Percentiles rank a stretch among this genome's conserved stretches.
Conservation (phyloP, 2,888 invertebrate species). For the Achlya flavicornis region DNA sequence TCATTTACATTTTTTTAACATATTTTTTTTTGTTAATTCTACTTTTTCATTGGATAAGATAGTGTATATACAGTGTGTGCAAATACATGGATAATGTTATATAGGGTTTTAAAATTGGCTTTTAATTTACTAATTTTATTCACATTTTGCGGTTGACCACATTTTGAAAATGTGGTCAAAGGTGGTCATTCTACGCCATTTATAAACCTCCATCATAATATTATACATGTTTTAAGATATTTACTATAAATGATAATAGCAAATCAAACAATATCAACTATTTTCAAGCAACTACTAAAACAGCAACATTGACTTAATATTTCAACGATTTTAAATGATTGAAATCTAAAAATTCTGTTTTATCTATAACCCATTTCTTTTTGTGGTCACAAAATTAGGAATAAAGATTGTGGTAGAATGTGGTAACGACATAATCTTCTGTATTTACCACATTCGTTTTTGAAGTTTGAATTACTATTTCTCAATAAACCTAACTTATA, state of each 20-base stretch:
- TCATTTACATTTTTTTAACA: constrained; percentile 4
- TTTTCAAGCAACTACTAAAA: neutral
- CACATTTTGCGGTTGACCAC: neutral
- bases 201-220: neutral
- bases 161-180: neutral
- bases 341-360: too few relatives aligned
- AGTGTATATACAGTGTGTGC: neutral
- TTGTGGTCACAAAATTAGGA: neutral
- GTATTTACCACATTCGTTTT: too few relatives aligned
- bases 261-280: neutral
- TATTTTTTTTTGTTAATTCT: neutral
- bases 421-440: neutral
- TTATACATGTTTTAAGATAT: neutral
- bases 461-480: neutral
- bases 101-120: neutral
- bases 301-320: too few relatives aligned
- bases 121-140: too few relatives aligned
- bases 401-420: neutral
- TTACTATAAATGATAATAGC: neutral
- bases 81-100: neutral
- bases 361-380: too few relatives aligned
- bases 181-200: neutral
- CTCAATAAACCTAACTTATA: neutral
- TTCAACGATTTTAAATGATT: too few relatives aligned
- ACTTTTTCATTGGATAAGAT: neutral